Evolutionary conservation across 2,113 vertebrate genomes (phyloP).

Genomic region (Tachycineta bicolor): DNA sequence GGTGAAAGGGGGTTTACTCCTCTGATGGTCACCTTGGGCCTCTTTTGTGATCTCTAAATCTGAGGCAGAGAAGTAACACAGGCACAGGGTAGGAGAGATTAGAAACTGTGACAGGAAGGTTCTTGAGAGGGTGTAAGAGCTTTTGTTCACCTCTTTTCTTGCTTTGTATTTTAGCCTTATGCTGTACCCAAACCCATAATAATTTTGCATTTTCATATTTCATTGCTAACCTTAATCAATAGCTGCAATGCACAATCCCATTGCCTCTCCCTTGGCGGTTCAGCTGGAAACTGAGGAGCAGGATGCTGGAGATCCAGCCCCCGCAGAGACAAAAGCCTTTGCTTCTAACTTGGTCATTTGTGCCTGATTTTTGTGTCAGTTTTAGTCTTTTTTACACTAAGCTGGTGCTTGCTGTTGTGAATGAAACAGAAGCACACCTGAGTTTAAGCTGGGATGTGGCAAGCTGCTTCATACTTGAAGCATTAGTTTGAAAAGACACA

Average conservation of each 20-base stretch:
- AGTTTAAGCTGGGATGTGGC: not conserved
- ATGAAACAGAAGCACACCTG: not conserved
- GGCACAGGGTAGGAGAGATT: not conserved
- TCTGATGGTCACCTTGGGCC: not conserved
- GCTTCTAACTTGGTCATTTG: not conserved
- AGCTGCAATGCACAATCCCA: not conserved
- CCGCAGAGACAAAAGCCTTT: not conserved
- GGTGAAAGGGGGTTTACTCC: not conserved
- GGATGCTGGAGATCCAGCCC: not conserved
- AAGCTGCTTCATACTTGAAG: not conserved
- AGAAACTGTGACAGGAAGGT: not conserved
- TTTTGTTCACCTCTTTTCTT: not conserved
- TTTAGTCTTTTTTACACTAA: not conserved
- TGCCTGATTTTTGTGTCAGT: not conserved
- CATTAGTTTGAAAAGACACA: slow-evolving; percentile 5
- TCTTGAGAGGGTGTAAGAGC: not conserved
- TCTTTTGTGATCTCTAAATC: not conserved
- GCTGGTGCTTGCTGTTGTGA: not conserved
- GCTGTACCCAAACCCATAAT: not conserved
- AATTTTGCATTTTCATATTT: not conserved
- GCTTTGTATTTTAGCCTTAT: not conserved
- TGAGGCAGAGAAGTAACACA: not conserved
- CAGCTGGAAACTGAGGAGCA: not conserved
- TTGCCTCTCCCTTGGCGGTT: not conserved
- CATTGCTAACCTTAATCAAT: not conserved